Conservation (phyloP, 2,888 invertebrate genomes). For the Andrena fulva region DNA sequence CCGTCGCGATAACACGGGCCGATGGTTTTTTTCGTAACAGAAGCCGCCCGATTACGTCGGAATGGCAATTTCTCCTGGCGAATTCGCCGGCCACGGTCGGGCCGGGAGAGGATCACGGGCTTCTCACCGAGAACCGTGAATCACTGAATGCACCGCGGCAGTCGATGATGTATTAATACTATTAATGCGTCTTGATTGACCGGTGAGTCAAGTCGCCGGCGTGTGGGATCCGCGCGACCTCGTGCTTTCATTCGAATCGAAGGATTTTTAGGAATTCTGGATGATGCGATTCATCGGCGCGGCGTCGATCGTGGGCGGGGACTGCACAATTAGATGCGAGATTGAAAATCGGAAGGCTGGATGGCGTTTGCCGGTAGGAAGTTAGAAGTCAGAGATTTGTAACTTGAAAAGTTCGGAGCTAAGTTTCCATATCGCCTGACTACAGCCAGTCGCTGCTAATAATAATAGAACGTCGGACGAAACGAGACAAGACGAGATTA, state of each 20-base stretch:
- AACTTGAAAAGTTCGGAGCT: no score
- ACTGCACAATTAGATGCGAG: no score
- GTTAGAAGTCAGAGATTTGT: no score
- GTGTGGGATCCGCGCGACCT: neutral
- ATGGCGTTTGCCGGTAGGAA: no score
- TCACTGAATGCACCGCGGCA: slow-evolving; percentile 32
- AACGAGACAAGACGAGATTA: neutral
- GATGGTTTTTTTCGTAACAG: slow-evolving; percentile 66
- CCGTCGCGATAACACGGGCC: slow-evolving; percentile 60
- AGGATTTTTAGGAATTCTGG: neutral
- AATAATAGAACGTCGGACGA: neutral
- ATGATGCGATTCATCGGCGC: neutral
- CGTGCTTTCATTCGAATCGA: neutral
- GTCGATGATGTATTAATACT: slow-evolving; percentile 3
- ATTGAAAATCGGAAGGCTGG: no score
- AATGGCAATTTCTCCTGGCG: slow-evolving; percentile 46
- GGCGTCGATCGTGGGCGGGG: no score
- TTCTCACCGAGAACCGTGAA: slow-evolving; percentile 29
- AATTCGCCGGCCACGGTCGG: neutral
- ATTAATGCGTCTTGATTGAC: slow-evolving; percentile 24
- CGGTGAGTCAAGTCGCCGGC: slow-evolving; percentile 16
- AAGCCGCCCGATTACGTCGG: slow-evolving; percentile 40
- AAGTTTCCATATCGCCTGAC: no score
- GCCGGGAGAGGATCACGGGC: neutral
- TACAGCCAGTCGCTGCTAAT: no score